Base-by-base conservation (phyloP, 2,797 vertebrate species). In the Gambelia wislizenii region DNA sequence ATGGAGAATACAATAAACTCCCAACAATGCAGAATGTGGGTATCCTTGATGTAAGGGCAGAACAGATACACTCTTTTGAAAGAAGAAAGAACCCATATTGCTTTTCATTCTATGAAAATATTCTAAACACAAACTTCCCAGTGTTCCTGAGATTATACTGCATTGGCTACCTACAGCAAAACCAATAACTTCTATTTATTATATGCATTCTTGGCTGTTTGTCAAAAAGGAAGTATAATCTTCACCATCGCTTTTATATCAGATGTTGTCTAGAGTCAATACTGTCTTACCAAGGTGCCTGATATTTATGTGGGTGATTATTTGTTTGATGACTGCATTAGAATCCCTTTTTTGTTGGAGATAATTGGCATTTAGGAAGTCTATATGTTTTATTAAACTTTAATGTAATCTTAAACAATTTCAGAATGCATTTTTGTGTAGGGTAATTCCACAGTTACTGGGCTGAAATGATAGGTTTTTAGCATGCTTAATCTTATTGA, bases 401-500 rank as follows among this genome's bases (percentile, higher is more conserved):
- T 52, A 85, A 82, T 33, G 89, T 81, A 9, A 80, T 88, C 70
- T 81, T 7, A 52, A 92, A 90, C 74, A 0, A 89, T 84, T 87
- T 93, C 1, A 56, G n/a, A 86, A 94, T 93, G 94, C 76, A 88
- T 89, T 89, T 88, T 44, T 91, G 2, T 85, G n/a, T 90, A 52
- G 87, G 75, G n/a, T 91, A 94, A 92, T 90, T 94, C 54, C 54
- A 83, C 52, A 52, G 25, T 77, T 27, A 89, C 64, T 0, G 0
- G 72, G 22, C 56, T 79, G 91, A 95, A 94, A 94, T 80, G 0
- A 67, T 83, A 91, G 49, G 44, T 61, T 94, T 86, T 94, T 92
- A 84, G 42, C 84, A 91, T 85, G 88, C 18, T 81, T 92, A 91
- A 22, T 91, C 89, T 90, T 93, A 93, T 88, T 90, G 92, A 95